Conservation (phyloP, 2,888 invertebrate genomes). For the Argyra leucocephala region DNA sequence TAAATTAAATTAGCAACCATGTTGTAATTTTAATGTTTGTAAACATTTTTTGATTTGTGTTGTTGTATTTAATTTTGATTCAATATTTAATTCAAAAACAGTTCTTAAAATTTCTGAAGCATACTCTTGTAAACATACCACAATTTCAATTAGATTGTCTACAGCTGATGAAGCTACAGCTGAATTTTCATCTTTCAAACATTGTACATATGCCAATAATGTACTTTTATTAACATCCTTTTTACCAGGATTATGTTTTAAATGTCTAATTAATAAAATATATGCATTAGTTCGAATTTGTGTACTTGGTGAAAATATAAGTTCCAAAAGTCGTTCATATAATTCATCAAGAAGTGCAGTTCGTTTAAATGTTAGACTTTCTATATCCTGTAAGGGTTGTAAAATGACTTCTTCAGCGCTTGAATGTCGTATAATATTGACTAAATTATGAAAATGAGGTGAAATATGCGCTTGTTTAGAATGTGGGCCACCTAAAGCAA, state of each 20-base stretch:
- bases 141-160: slow-evolving; percentile 73
- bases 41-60: slow-evolving; percentile 70
- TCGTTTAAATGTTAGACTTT: slow-evolving; percentile 59
- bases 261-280: slow-evolving; percentile 58
- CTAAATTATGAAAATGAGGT: slow-evolving; percentile 37
- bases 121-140: slow-evolving; percentile 76
- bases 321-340: slow-evolving; percentile 53
- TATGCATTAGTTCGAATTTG: slow-evolving; percentile 62
- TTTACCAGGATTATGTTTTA: slow-evolving; percentile 56
- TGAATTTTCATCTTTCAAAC: slow-evolving; percentile 68
- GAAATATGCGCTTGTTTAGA: slow-evolving; percentile 36
- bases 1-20: slow-evolving; percentile 55
- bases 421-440: slow-evolving; percentile 38
- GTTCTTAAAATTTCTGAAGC: slow-evolving; percentile 66
- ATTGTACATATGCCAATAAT: slow-evolving; percentile 67
- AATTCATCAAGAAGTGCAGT: slow-evolving; percentile 58
- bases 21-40: slow-evolving; percentile 69
- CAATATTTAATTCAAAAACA: slow-evolving; percentile 74
- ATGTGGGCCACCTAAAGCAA: slow-evolving; percentile 33
- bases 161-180: slow-evolving; percentile 70
- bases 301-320: slow-evolving; percentile 53
- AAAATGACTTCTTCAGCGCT: slow-evolving; percentile 48
- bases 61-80: slow-evolving; percentile 66
- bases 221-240: slow-evolving; percentile 51
- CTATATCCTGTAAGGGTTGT: slow-evolving; percentile 61